Evolutionary conservation across 30 jellyfish, hydroid and myxozoan genomes (phyloP), one percentile per base, ranked within the genome.

Genomic region (Hydractinia echinata): DNA sequence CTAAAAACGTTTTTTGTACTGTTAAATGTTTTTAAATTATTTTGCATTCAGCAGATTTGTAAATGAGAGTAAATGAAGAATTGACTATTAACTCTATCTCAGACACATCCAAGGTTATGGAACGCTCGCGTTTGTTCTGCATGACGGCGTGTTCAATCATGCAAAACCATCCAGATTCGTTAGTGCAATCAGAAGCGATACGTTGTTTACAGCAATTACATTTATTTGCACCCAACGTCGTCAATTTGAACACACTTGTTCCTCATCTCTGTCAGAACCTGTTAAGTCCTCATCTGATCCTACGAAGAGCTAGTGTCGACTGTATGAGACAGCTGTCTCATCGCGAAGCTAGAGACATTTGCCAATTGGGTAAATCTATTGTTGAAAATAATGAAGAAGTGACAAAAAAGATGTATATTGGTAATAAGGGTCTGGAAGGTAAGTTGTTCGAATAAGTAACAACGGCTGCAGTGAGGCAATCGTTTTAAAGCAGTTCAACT

Each of bases 101-200:
- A 92, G 98, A 92, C 73, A 70, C 95, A 51, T 85, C 98, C 51
- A 92, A 92, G 61, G 79, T 76, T 74, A 87, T 86, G 96, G 85
- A 72, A 53, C 79, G 96, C n/a, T 77, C 85, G 4, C 96, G 95
- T 4, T 54, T 88, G 95, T 93, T 88, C 50, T 93, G 99, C 67
- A 87, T 87, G 92, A 76, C 95, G 10, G 96, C 99, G 16, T 93
- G 99, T 58, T 87, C 99, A 49, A 90, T 93, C 76, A 93, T 93
- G 99, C 99, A 93, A 83, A 84, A 77, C 64, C 95, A 93, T 68
- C 96, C 99, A 3, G 99, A 93, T 74, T 88, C 99, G n/a, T 81
- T 93, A 66, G 99, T 93, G 13, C 99, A 84, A 81, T 83, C 99
- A n/a, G 99, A 93, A 78, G 95, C 96, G 8, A 88, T 93, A 10